Percentiles rank a stretch among this genome's conserved stretches.
Evolutionary conservation across 2,797 vertebrate species (phyloP).

Genomic region (Crocidura indochinensis): DNA sequence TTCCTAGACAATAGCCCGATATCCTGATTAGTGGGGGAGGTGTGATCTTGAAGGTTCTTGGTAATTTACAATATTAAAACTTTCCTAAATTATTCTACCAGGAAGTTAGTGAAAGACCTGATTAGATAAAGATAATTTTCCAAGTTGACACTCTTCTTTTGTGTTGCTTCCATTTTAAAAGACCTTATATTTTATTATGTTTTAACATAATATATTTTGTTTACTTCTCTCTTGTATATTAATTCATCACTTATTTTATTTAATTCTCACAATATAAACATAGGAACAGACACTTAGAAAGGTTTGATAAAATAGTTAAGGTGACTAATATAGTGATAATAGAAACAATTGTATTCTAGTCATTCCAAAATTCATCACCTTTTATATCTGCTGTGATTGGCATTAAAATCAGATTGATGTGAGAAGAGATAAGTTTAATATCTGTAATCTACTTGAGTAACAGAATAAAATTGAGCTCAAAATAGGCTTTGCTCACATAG

Average conservation of each 20-base stretch:
- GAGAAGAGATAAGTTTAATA: not conserved
- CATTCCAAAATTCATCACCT: not conserved
- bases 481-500: not conserved
- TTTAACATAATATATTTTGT: not conserved
- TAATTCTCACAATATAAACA: not conserved
- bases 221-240: not conserved
- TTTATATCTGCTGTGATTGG: not conserved
- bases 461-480: not conserved
- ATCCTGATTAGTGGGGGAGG: not conserved
- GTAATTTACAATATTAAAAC: not conserved
- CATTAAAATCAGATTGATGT: conserved; percentile 32
- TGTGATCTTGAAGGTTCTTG: not conserved
- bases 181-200: not conserved
- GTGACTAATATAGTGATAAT: not conserved
- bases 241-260: not conserved
- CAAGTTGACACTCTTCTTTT: not conserved
- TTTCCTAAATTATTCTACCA: not conserved
- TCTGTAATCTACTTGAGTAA: not conserved
- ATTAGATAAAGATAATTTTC: conserved; percentile 16
- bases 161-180: not conserved
- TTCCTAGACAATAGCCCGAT: not conserved
- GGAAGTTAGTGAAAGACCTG: not conserved
- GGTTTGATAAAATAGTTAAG: not conserved
- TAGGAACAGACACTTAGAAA: not conserved
- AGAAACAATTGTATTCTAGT: not conserved